phyloP scores from a whole-genome alignment of 2,113 vertebrate species.

The Ammospiza caudacuta region DNA sequence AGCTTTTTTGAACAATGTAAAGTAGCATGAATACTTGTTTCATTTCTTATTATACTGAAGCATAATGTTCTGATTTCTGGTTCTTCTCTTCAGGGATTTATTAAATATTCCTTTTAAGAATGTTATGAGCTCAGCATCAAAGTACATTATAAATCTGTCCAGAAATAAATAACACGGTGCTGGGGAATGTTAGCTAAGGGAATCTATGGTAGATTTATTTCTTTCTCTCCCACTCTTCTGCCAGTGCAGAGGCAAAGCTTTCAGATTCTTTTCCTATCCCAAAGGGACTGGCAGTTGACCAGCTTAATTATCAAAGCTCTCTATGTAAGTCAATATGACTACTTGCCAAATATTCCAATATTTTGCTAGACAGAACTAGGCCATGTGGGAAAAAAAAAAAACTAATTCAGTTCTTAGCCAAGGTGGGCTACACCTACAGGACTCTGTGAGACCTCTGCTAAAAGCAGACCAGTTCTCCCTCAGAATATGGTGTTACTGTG shows the following conservation, averaged over 20 bases:
- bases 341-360: not conserved
- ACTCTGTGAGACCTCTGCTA: not conserved
- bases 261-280: not conserved
- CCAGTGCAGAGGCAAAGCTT: not conserved
- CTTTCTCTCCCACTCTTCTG: not conserved
- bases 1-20: not conserved
- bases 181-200: not conserved
- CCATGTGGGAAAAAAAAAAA: not conserved
- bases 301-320: not conserved
- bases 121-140: constrained; percentile 1
- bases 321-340: not conserved
- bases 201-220: not conserved
- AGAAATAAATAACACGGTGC: constrained; percentile 8
- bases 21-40: not conserved
- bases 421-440: not conserved
- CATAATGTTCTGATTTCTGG: not conserved
- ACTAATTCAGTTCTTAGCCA: not conserved
- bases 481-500: not conserved
- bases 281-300: not conserved
- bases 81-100: not conserved
- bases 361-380: not conserved
- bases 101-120: constrained; percentile 23
- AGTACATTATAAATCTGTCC: not conserved
- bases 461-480: not conserved
- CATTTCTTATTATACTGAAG: not conserved